Evolutionary conservation across 2,797 vertebrate species (phyloP).

Genomic region (Sebastes diaconus): DNA sequence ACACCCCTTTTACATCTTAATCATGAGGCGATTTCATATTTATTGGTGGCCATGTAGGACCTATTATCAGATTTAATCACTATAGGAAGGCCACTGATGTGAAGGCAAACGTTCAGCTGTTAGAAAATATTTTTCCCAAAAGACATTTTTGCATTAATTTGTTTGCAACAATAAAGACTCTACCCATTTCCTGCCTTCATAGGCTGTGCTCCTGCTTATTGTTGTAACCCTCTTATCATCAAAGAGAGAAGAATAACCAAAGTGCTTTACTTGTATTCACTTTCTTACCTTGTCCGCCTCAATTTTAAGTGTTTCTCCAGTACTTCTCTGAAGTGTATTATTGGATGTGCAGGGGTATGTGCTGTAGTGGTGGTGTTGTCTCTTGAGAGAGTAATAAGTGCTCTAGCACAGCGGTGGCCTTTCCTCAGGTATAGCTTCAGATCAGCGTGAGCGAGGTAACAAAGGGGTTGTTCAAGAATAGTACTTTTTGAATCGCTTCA

Average conservation of each 20-base stretch:
- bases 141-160: background rate
- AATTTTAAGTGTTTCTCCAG: background rate
- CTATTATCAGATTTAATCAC: background rate
- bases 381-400: conserved; percentile 4
- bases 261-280: background rate
- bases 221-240: background rate
- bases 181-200: background rate
- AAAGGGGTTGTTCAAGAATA: conserved; percentile 12
- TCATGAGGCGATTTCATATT: background rate
- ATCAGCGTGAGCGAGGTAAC: conserved; percentile 12
- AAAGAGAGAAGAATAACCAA: background rate
- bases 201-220: background rate
- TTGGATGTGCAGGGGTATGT: background rate
- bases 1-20: background rate
- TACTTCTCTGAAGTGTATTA: background rate
- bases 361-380: background rate
- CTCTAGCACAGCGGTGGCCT: background rate
- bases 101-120: background rate
- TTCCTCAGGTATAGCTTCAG: background rate
- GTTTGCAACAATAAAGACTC: background rate
- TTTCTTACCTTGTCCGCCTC: background rate
- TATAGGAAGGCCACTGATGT: background rate
- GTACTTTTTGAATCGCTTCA: conserved; percentile 36
- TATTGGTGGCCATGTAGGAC: background rate
- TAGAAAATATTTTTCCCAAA: background rate